Evolutionary conservation across 92 coral and sea anemone genomes (phyloP), one percentile per base, ranked within the genome.

Genomic region (Chrysogorgia sp.): DNA sequence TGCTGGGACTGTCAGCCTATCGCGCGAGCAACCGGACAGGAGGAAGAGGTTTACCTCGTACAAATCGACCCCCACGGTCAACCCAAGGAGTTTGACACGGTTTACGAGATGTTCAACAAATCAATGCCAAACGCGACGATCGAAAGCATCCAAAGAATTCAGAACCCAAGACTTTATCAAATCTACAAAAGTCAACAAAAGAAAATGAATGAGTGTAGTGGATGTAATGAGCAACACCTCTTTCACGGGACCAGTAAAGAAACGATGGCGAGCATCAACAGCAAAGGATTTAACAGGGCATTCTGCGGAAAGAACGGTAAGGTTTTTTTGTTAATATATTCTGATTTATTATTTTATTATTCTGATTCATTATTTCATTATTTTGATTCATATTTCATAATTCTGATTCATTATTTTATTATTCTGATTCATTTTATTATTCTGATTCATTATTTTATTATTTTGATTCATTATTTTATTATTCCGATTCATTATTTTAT

Each of bases 291-390:
- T 34, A 80, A 80, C 69, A 80, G 84, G 68, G 56, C 77, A 23
- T 80, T 12, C 30, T 80, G 77, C 40, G 84, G 84, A 28, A 80
- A 68, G 21, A 80, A 80, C 17, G 84, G 84, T 80, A 66, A 68
- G 69, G 0, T 23, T 29, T 17, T n/a, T n/a, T n/a, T n/a, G n/a
- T n/a, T n/a, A n/a, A n/a, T n/a, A n/a, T n/a, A n/a, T n/a, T n/a
- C n/a, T n/a, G n/a, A n/a, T n/a, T n/a, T n/a, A n/a, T n/a, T n/a
- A n/a, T n/a, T n/a, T n/a, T n/a, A n/a, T n/a, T n/a, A n/a, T n/a
- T n/a, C n/a, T n/a, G n/a, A n/a, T n/a, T n/a, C n/a, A n/a, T n/a
- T n/a, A n/a, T n/a, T n/a, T n/a, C n/a, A n/a, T n/a, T n/a, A n/a
- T n/a, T n/a, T n/a, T n/a, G n/a, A n/a, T n/a, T n/a, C n/a, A n/a